phyloP scores from a whole-genome alignment of 2,888 invertebrate genomes.

The Drosophila macrospina region DNA sequence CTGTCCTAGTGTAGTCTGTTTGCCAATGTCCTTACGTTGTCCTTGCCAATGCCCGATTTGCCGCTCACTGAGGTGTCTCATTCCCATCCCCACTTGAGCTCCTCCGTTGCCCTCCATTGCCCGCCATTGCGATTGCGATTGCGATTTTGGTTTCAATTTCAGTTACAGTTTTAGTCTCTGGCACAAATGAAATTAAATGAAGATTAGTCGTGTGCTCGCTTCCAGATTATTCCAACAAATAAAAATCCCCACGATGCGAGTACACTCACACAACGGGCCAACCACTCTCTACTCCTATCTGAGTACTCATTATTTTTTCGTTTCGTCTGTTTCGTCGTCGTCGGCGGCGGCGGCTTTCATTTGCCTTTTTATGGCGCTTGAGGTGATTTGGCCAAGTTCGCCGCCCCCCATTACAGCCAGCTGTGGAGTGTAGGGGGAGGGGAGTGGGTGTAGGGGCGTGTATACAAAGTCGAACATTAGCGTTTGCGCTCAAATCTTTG shows the following conservation, averaged over 20 bases:
- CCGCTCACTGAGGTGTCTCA: constrained; percentile 37
- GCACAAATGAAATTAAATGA: constrained; percentile 83
- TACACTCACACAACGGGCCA: constrained; percentile 26
- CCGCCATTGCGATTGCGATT: background rate
- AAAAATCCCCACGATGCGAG: constrained; percentile 73
- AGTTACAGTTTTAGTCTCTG: constrained; percentile 71
- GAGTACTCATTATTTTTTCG: constrained; percentile 74
- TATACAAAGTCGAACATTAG: constrained; percentile 40
- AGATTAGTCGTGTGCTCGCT: constrained; percentile 82
- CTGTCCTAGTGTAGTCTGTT: background rate
- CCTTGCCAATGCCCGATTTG: constrained; percentile 58
- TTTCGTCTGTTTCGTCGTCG: constrained; percentile 46
- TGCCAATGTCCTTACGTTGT: constrained; percentile 77
- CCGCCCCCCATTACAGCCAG: constrained; percentile 38
- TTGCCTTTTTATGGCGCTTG: constrained; percentile 76
- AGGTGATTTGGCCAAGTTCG: constrained; percentile 76
- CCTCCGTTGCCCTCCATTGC: background rate
- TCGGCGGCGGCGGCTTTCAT: constrained; percentile 75
- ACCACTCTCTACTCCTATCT: constrained; percentile 16
- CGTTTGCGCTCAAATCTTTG: constrained; percentile 57
- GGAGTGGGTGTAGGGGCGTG: constrained; percentile 33
- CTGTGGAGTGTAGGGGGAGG: background rate
- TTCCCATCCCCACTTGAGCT: constrained; percentile 5
- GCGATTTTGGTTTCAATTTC: constrained; percentile 68
- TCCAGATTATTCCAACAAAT: constrained; percentile 80